phyloP scores from a whole-genome alignment of 2,113 vertebrate species.

The Tenebrosternarchus preto region DNA sequence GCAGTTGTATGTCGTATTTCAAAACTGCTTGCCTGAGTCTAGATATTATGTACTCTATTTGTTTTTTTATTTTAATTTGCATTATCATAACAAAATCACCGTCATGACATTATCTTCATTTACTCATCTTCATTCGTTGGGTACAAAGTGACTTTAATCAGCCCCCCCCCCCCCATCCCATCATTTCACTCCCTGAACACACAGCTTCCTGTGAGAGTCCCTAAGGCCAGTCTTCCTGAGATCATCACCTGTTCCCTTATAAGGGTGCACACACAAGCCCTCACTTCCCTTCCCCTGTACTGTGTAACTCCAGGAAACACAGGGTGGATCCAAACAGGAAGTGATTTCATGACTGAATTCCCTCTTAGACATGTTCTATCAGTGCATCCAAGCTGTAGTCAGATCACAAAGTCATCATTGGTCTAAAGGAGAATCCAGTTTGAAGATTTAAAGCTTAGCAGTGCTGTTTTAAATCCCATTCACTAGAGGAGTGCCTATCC shows the following conservation, averaged over 20 bases:
- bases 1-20: too few species aligned
- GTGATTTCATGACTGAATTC: slow-evolving; percentile 18
- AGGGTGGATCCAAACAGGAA: slow-evolving; percentile 38
- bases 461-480: background rate
- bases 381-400: background rate
- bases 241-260: slow-evolving; percentile 42
- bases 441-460: background rate
- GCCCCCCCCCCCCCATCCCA: too few species aligned
- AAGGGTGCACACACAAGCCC: slow-evolving; percentile 38
- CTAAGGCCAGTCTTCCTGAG: slow-evolving; percentile 38
- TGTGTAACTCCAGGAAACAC: slow-evolving; percentile 44
- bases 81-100: background rate
- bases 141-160: too few species aligned
- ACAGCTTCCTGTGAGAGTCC: slow-evolving; percentile 42
- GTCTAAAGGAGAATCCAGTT: slow-evolving; percentile 6
- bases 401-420: background rate
- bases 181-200: slow-evolving; percentile 32
- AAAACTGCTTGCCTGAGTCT: too few species aligned
- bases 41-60: too few species aligned
- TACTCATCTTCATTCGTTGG: too few species aligned
- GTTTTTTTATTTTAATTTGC: too few species aligned
- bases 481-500: background rate
- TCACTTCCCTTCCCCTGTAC: slow-evolving; percentile 41
- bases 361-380: background rate
- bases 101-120: too few species aligned